phyloP scores from a whole-genome alignment of 64 coral and sea anemone species.

The Montipora foliosa region DNA sequence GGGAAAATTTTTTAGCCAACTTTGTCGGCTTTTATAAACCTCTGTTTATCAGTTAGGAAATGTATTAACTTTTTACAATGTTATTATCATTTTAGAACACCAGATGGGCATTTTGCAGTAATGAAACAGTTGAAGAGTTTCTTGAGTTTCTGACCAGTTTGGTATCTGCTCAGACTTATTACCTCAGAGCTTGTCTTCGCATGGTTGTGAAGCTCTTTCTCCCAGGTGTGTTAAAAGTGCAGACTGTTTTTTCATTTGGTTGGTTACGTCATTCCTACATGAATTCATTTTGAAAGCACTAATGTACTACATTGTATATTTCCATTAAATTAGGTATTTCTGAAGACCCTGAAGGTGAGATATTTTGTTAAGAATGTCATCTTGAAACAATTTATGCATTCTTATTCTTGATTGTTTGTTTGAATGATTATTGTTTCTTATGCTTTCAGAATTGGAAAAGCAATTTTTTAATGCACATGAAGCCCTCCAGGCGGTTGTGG shows the following conservation, averaged over 20 bases:
- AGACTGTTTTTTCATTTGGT: too few species aligned
- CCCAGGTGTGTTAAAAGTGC: slow-evolving; percentile 57
- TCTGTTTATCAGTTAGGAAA: too few species aligned
- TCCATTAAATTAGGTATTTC: slow-evolving; percentile 19
- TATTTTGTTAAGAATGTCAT: neutral
- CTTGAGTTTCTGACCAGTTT: slow-evolving; percentile 90
- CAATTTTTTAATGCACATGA: slow-evolving; percentile 80
- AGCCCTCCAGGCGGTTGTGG: slow-evolving; percentile 72
- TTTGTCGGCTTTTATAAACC: too few species aligned
- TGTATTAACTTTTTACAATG: too few species aligned
- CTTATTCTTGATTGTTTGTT: neutral
- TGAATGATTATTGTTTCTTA: neutral
- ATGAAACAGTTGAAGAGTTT: slow-evolving; percentile 83
- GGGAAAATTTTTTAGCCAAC: too few species aligned
- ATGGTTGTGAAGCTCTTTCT: slow-evolving; percentile 87
- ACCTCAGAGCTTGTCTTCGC: slow-evolving; percentile 85
- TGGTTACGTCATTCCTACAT: too few species aligned
- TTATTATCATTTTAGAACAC: slow-evolving; percentile 47
- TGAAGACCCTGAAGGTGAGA: slow-evolving; percentile 46
- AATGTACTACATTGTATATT: neutral
- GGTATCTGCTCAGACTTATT: slow-evolving; percentile 94
- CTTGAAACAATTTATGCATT: neutral
- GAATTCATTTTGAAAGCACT: neutral
- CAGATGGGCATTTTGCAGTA: slow-evolving; percentile 77
- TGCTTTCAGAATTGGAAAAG: slow-evolving; percentile 67